Evolutionary conservation across 2,888 invertebrate species (phyloP).

Genomic region (Lumbricus terrestris): DNA sequence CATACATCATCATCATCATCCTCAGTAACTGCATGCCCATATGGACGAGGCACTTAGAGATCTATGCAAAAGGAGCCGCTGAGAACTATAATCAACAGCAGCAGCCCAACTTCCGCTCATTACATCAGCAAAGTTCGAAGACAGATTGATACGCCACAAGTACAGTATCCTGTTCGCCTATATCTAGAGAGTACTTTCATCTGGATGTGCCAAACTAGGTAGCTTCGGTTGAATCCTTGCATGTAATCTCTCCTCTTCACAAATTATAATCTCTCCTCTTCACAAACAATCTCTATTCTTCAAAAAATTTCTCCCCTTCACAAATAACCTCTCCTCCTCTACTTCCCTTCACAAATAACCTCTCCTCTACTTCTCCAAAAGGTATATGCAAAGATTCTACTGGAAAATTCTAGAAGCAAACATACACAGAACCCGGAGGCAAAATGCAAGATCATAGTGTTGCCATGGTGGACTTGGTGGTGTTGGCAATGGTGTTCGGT

Average conservation of each 20-base stretch:
- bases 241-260: no score
- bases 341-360: no score
- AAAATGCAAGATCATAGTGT: no score
- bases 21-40: background rate
- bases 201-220: no score
- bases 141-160: background rate
- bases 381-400: background rate
- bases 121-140: background rate
- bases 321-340: no score
- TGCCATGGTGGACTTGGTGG: no score
- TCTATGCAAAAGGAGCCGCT: background rate
- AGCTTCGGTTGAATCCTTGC: background rate
- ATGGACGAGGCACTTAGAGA: background rate
- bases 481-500: no score
- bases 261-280: no score
- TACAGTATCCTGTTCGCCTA: background rate
- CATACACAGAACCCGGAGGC: background rate
- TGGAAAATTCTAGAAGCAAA: background rate
- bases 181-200: background rate
- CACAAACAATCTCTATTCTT: no score
- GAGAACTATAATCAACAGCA: background rate
- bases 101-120: background rate
- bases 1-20: background rate
- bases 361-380: background rate
- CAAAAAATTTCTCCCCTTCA: no score